Base-by-base conservation (phyloP, 2,888 invertebrate genomes). In the Erynnis tages region DNA sequence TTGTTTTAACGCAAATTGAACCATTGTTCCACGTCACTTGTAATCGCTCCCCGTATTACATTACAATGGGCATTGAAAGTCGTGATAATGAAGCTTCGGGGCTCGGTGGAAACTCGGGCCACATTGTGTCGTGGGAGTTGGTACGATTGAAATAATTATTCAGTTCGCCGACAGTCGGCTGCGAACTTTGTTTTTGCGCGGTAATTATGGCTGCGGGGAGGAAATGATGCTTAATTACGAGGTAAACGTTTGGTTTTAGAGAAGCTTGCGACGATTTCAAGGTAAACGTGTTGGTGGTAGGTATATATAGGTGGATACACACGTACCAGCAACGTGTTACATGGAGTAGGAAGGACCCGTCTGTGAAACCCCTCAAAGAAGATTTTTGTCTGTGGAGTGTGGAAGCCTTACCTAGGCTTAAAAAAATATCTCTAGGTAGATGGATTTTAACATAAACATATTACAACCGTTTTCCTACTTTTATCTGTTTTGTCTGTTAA, bases 141-240 rank as follows among this genome's bases (percentile, higher is more conserved):
- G n/a, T n/a, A n/a, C n/a, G 40, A 49, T 49, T 41, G 25, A n/a
- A 41, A 27, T 41, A 34, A 41, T 49, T 41, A 34, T 34, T 41
- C 34, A 6, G 35, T 38, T 47, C 10, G 49, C 41, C 23, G 40
- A 49, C 49, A 41, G 41, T 41, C 25, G 17, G 34, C 25, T 49
- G 48, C 30, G 49, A 49, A 49, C 41, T 49, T 49, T 41, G 49
- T 49, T 41, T 49, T 49, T 49, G 49, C 40, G 25, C 6, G 49
- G 16, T 32, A 41, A 49, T 49, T 34, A 41, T 32, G 49, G 34
- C 11, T 23, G 16, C 30, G 38, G 37, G 35, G 21, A 16, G 48
- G n/a, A 38, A 38, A 14, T 14, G 29, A 14, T 8, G 40, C 48
- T 40, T 32, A 40, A 46, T 40, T 40, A 48, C 6, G 16, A 40